Evolutionary conservation across 2,797 vertebrate genomes (phyloP).

Genomic region (Amazona ochrocephala): DNA sequence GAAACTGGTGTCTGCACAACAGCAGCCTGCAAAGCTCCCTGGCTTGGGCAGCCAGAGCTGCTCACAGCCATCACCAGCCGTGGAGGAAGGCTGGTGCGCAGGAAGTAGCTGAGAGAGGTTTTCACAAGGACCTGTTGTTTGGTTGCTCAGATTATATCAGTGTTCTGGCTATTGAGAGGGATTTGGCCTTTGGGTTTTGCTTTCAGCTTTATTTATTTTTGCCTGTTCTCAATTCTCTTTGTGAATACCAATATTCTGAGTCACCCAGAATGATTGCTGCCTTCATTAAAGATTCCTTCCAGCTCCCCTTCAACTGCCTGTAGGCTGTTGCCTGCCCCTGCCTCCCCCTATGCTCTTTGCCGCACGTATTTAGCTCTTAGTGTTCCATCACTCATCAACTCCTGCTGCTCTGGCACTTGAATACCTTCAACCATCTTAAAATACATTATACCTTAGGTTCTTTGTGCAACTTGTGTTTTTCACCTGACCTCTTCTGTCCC

Average conservation of each 20-base stretch:
- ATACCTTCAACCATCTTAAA: neutral
- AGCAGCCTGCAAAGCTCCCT: neutral
- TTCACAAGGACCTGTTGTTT: constrained; percentile 62
- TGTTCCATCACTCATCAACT: neutral
- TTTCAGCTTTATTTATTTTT: constrained; percentile 69
- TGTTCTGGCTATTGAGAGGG: constrained; percentile 39
- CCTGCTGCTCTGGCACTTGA: neutral
- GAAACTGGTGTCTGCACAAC: neutral
- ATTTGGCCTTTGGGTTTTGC: constrained; percentile 57
- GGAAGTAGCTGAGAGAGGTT: constrained; percentile 18
- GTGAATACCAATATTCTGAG: constrained; percentile 64
- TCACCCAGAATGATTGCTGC: constrained; percentile 48
- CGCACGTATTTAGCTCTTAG: neutral
- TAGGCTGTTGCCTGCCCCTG: constrained; percentile 59
- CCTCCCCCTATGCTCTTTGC: constrained; percentile 54
- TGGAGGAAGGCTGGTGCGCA: neutral
- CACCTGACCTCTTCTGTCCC: neutral
- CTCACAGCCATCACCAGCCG: fast-evolving
- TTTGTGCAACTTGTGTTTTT: neutral
- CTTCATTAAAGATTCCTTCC: constrained; percentile 55
- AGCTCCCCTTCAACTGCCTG: constrained; percentile 35
- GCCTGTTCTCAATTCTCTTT: constrained; percentile 55
- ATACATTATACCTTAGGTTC: neutral
- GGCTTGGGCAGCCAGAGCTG: neutral
- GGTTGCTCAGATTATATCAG: constrained; percentile 56